These are phyloP conservation scores for Callaeas wilsoni DNA, from an alignment of 2,113 vertebrate genomes.

Conservation along the genomic window DNA sequence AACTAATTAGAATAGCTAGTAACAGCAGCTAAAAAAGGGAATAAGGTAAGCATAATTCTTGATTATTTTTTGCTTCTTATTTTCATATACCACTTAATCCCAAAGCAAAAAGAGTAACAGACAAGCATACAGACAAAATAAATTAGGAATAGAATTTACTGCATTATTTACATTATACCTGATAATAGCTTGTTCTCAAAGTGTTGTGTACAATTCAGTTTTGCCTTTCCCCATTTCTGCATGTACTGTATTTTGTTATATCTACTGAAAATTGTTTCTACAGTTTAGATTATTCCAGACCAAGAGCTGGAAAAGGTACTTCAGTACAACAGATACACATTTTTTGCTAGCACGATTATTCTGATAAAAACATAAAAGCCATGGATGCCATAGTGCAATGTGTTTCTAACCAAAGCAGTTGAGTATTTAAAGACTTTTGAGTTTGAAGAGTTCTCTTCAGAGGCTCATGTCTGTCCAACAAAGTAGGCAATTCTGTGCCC, in stretches of 20 bases:
- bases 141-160: not conserved
- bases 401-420: not conserved
- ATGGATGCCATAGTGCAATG: not conserved
- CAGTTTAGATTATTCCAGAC: not conserved
- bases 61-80: not conserved
- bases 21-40: not conserved
- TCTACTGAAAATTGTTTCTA: not conserved
- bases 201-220: not conserved
- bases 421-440: not conserved
- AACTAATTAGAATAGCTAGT: not conserved
- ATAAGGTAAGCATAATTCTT: not conserved
- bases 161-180: not conserved
- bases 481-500: not conserved
- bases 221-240: not conserved
- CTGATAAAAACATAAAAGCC: not conserved
- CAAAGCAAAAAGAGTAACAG: not conserved
- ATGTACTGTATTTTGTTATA: not conserved
- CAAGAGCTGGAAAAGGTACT: not conserved
- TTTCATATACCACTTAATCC: not conserved
- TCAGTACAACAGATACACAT: not conserved
- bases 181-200: not conserved
- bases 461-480: not conserved
- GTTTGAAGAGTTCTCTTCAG: not conserved
- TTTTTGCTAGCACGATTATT: not conserved
- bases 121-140: not conserved